A percentile compares a stretch with the other conserved stretches of the same genome.
phyloP scores from a whole-genome alignment of 2,888 invertebrate genomes.

The Lithophane ornitopus region DNA sequence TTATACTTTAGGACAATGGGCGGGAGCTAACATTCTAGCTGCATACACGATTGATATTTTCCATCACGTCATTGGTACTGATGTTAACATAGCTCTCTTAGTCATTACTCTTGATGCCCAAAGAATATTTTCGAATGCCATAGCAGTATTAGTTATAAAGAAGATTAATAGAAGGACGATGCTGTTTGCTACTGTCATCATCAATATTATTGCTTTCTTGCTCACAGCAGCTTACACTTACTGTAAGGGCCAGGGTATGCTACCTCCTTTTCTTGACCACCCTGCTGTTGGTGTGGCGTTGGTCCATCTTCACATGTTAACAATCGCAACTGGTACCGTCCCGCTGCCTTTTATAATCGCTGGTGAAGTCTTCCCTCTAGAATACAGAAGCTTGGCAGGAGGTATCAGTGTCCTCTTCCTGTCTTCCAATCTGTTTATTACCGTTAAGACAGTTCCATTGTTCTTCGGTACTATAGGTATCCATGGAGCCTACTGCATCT shows the following conservation, averaged over 20 bases:
- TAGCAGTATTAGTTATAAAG: conserved; percentile 75
- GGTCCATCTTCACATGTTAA: conserved; percentile 85
- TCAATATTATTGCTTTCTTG: conserved; percentile 72
- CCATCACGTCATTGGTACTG: conserved; percentile 72
- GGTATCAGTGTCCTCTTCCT: conserved; percentile 80
- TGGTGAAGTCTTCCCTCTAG: conserved; percentile 92
- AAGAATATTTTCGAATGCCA: conserved; percentile 74
- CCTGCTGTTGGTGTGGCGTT: conserved; percentile 75
- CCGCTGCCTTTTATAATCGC: conserved; percentile 93
- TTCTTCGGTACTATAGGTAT: conserved; percentile 76
- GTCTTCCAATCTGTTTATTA: conserved; percentile 78
- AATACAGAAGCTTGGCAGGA: conserved; percentile 90
- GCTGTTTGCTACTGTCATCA: conserved; percentile 71
- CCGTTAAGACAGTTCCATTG: conserved; percentile 77
- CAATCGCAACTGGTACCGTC: conserved; percentile 90
- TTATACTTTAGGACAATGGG: conserved; percentile 77
- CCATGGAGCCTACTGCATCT: conserved; percentile 78
- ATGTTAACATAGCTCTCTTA: conserved; percentile 70
- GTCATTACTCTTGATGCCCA: conserved; percentile 75
- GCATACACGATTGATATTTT: conserved; percentile 77
- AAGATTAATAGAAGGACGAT: conserved; percentile 76
- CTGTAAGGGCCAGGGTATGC: conserved; percentile 65
- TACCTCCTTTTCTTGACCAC: conserved; percentile 73
- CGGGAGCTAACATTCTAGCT: conserved; percentile 76
- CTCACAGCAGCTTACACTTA: conserved; percentile 75